A percentile compares a stretch with the other conserved stretches of the same genome.
phyloP scores from a whole-genome alignment of 1,140 invertebrate genomes.

The Nebria ingens region DNA sequence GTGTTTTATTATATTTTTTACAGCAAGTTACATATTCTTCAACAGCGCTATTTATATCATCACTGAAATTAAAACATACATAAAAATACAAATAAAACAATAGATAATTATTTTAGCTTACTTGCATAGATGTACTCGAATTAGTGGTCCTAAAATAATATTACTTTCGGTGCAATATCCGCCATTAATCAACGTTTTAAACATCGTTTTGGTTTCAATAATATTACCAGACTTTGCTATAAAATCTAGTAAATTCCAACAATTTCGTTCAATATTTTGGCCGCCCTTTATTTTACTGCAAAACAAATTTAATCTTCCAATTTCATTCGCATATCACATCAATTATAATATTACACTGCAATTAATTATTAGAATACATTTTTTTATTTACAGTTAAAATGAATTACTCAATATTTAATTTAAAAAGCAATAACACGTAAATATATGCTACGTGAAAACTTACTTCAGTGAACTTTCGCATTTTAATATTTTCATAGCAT shows the following conservation, averaged over 20 bases:
- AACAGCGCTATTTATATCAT: conserved; percentile 37
- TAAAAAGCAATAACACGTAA: not conserved
- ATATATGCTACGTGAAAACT: conserved; percentile 11
- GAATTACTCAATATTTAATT: not conserved
- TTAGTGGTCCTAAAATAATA: conserved; percentile 38
- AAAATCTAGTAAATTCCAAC: conserved; percentile 40
- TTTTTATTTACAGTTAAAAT: not conserved
- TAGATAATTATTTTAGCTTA: conserved; percentile 23
- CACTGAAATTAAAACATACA: conserved; percentile 25
- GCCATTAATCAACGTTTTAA: conserved; percentile 34
- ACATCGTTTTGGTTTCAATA: conserved; percentile 32
- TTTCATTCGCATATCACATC: no score
- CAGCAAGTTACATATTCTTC: conserved; percentile 33
- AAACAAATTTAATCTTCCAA: conserved; percentile 14
- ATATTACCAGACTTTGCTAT: conserved; percentile 28
- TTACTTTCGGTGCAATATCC: conserved; percentile 39
- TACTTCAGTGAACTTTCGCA: conserved; percentile 34
- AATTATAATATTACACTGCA: not conserved
- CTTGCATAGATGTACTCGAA: conserved; percentile 39
- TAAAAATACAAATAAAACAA: conserved; percentile 11
- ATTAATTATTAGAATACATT: conserved; percentile 1
- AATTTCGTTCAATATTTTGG: conserved; percentile 32
- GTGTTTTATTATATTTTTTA: conserved; percentile 38
- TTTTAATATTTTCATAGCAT: conserved; percentile 37
- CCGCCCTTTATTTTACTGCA: conserved; percentile 32